Base-by-base conservation (phyloP, 1,140 invertebrate species). In the Eueides isabella region DNA sequence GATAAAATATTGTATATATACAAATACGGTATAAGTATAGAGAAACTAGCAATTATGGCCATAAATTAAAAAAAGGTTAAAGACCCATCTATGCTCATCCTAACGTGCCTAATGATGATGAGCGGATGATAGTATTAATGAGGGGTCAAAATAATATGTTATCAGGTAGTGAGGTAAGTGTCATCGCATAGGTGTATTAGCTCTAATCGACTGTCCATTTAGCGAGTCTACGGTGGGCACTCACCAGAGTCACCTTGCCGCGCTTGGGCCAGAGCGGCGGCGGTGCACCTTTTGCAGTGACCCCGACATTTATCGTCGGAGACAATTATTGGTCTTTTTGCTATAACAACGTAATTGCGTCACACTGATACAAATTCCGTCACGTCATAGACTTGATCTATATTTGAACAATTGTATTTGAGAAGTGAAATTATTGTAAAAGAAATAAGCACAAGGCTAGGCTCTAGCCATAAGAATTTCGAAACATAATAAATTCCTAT, bases 221-320 rank as follows among this genome's bases (percentile, higher is more conserved):
- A 80, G 75, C 80, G 66, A 71, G 68, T 67, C 79, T 86, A 86
- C 75, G 75, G 74, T 78, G 67, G 72, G 66, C 72, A 92, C 91
- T 92, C 88, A 92, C 91, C 91, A 80, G 80, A 77, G 82, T 84
- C 82, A 76, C 84, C 81, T 77, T 84, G 80, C 71, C 79, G 84
- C 67, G 86, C 86, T 69, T 84, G 83, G 61, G 83, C 88, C 29
- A 92, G 75, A 16, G 87, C 89, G 19, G 85, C 85, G 44, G 85
- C 85, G 55, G 82, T 86, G 76, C 91, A 92, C 64, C 88, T 84
- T 82, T 89, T 91, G 83, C 91, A 92, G 79, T 85, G 80, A 44
- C 80, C 76, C 61, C 72, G 71, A 80, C 83, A 89, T 80, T 87
- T 82, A 63, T 85, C 83, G 63, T 85, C 83, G 79, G 85, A 77